Base-by-base conservation (phyloP, 2,113 vertebrate genomes). In the Phalacrocorax carbo region DNA sequence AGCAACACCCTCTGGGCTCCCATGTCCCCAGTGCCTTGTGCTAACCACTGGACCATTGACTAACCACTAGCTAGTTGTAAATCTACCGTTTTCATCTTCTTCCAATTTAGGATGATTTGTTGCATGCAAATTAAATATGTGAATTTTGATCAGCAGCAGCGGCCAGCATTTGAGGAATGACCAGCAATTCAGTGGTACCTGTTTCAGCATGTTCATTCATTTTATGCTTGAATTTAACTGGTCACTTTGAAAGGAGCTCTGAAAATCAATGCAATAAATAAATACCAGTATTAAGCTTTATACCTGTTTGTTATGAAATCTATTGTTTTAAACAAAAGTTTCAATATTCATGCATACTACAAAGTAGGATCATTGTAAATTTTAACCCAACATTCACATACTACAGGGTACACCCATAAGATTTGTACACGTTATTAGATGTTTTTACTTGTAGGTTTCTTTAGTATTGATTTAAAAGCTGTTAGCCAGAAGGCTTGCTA, bases 261-360 rank as follows among this genome's bases (percentile, higher is more conserved):
- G 75, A 90, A 93, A 93, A 94, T 65, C 91, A 90, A 86, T 92
- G 64, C 44, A 78, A 71, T 91, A 75, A 92, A 77, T 88, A 90
- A 92, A 94, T 64, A 78, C 7, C 64, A 38, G 60, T 84, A 66
- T 83, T 75, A 86, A 68, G 68, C 18, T 81, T 38, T 69, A 6
- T 51, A 73, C 11, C 60, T 77, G 15, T 80, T 94, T 85, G 36
- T 83, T 94, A 64, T 36, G 64, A 92, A 93, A 92, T 75, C 72
- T 55, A 52, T 92, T 65, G 77, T 84, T 94, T 93, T 92, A 82
- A 89, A 92, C 82, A 54, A 92, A 76, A 95, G 91, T 92, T 88
- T 92, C 82, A 82, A 58, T 92, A 90, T 23, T 75, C 36, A 13
- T 60, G 52, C 69, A 42, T 49, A 57, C 42, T 75, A 84, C 76